A percentile compares a stretch with the other conserved stretches of the same genome.
Evolutionary conservation across 2,888 invertebrate genomes (phyloP).

Genomic region (Caenorhabditis macrosperma): DNA sequence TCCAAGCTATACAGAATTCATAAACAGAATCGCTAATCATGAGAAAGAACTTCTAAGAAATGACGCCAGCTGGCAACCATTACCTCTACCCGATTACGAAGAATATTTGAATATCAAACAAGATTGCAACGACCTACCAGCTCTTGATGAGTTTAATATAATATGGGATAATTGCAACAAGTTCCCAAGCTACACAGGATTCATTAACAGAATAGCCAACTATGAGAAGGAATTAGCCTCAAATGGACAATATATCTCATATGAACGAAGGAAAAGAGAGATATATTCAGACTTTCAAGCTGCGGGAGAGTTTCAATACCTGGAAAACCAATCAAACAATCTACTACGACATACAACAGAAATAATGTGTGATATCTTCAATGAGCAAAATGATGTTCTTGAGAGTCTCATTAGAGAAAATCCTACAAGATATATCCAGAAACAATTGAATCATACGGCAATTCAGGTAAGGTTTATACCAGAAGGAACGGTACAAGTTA

Average conservation of each 20-base stretch:
- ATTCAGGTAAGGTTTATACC: constrained; percentile 18
- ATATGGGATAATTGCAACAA: constrained; percentile 23
- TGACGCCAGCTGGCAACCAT: constrained; percentile 25
- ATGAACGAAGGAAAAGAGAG: constrained; percentile 52
- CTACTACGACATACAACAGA: constrained; percentile 54
- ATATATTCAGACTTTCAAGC: constrained; percentile 64
- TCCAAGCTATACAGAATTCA: constrained; percentile 23
- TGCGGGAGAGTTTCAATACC: constrained; percentile 64
- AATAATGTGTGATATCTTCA: constrained; percentile 53
- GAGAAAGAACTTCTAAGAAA: constrained; percentile 27
- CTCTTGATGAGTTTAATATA: constrained; percentile 9
- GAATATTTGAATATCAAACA: constrained; percentile 20
- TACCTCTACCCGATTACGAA: constrained; percentile 17
- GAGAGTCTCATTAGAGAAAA: constrained; percentile 45
- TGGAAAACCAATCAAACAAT: constrained; percentile 62
- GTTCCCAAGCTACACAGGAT: constrained; percentile 24
- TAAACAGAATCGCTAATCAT: constrained; percentile 36
- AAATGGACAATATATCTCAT: too few species aligned
- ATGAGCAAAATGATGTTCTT: constrained; percentile 44
- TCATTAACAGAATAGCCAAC: constrained; percentile 13
- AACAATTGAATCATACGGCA: constrained; percentile 31
- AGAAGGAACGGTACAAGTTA: constrained; percentile 2
- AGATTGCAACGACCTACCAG: background rate
- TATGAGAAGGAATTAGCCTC: too few species aligned
- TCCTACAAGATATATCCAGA: constrained; percentile 33